Conservation (phyloP, 2,888 invertebrate species). For the Mellilla xanthometata region DNA sequence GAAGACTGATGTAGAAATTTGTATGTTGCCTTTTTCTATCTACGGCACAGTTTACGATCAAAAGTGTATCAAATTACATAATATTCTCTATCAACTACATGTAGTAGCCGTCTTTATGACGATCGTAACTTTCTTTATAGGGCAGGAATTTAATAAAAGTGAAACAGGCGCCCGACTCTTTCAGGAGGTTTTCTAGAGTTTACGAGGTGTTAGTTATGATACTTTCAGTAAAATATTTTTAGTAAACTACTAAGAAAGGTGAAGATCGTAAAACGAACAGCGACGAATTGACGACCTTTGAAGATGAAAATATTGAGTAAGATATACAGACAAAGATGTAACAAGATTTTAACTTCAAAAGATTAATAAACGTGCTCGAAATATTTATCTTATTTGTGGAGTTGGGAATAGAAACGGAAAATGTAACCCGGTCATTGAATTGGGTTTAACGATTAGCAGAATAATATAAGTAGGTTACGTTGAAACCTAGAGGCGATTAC, state of each 20-base stretch:
- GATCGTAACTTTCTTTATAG: constrained; percentile 12
- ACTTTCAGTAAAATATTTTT: constrained; percentile 24
- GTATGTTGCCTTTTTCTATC: constrained; percentile 6
- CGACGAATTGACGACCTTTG: constrained; percentile 10
- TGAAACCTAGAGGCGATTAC: not conserved
- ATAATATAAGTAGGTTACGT: constrained; percentile 12
- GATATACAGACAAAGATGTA: not conserved
- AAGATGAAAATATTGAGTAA: not conserved
- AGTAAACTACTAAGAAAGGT: constrained; percentile 25
- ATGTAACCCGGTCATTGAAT: constrained; percentile 13
- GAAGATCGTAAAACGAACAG: constrained; percentile 9
- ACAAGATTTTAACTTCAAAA: constrained; percentile 1
- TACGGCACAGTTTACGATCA: constrained; percentile 10
- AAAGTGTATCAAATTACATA: constrained; percentile 16
- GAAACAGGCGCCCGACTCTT: constrained; percentile 20
- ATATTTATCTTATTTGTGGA: not conserved
- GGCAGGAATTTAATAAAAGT: constrained; percentile 18
- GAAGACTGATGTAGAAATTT: constrained; percentile 25
- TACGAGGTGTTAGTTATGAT: constrained; percentile 30
- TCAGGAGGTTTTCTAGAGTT: constrained; percentile 32
- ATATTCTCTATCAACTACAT: not conserved
- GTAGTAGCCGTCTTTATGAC: constrained; percentile 15
- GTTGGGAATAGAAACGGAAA: constrained; percentile 4
- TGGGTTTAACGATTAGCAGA: constrained; percentile 14
- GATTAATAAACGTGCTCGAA: not conserved